Conservation (phyloP, 1,140 invertebrate genomes). For the Drosophila murphyi region DNA sequence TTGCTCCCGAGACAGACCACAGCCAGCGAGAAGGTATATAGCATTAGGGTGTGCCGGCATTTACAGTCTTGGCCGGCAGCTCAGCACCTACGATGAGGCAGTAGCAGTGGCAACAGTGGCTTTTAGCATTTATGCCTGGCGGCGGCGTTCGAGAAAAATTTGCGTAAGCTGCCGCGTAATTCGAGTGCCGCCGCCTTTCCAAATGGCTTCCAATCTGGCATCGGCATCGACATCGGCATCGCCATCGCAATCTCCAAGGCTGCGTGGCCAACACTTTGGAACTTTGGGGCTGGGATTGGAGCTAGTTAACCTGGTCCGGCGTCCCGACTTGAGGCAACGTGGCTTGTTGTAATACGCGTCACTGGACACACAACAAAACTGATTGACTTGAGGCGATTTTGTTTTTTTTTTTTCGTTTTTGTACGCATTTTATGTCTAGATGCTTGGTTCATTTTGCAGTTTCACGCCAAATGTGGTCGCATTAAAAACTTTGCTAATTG, state of each 20-base stretch:
- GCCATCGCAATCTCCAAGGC: constrained; percentile 40
- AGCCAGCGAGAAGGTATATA: constrained; percentile 34
- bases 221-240: constrained; percentile 29
- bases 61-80: constrained; percentile 13
- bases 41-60: constrained; percentile 70
- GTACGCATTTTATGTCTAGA: constrained; percentile 60
- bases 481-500: constrained; percentile 78
- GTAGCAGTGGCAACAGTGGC: constrained; percentile 35
- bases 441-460: constrained; percentile 55
- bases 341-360: constrained; percentile 40
- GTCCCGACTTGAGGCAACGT: not conserved
- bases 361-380: constrained; percentile 56
- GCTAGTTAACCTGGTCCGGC: constrained; percentile 27
- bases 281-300: constrained; percentile 6
- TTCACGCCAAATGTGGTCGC: constrained; percentile 76
- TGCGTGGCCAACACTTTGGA: constrained; percentile 45
- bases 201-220: constrained; percentile 71
- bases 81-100: constrained; percentile 61
- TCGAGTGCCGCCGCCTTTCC: constrained; percentile 72
- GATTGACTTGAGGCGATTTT: constrained; percentile 72
- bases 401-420: constrained; percentile 32
- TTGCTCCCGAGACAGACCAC: constrained; percentile 29
- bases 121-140: constrained; percentile 35
- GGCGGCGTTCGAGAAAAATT: constrained; percentile 54
- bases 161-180: constrained; percentile 73